A percentile compares a stretch with the other conserved stretches of the same genome.
These are phyloP conservation scores for Tetrax tetrax DNA, from an alignment of 2,113 vertebrate species.

Conservation along the genomic window DNA sequence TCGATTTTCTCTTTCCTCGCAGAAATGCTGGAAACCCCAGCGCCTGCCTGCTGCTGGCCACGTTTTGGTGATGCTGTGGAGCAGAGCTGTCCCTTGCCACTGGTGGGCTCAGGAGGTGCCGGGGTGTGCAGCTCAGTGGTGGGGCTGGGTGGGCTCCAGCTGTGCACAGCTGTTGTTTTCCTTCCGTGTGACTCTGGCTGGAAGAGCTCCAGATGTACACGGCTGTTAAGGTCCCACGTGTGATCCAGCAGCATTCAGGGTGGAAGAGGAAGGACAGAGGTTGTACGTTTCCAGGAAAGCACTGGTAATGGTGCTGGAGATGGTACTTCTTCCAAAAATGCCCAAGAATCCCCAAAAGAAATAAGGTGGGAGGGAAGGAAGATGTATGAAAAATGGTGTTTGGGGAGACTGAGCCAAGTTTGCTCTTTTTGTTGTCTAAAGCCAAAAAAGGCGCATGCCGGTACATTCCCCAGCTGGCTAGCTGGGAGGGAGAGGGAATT, in stretches of 20 bases:
- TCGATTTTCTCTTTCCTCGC: not conserved
- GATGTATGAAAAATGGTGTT: not conserved
- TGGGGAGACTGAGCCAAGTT: not conserved
- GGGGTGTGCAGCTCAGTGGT: fast-evolving
- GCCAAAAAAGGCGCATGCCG: not conserved
- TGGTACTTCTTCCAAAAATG: not conserved
- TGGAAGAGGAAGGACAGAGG: not conserved
- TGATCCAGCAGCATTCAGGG: not conserved
- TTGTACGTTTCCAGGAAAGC: not conserved
- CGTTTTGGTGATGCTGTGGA: fast-evolving
- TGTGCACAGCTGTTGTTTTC: not conserved
- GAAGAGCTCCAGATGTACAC: not conserved
- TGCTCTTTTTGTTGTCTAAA: not conserved
- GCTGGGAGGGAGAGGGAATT: not conserved
- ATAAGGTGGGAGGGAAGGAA: not conserved
- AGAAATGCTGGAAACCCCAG: not conserved
- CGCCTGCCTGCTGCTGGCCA: not conserved
- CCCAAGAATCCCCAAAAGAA: not conserved
- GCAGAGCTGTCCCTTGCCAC: not conserved
- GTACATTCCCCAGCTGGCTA: not conserved
- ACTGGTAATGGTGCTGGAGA: not conserved
- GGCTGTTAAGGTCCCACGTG: fast-evolving
- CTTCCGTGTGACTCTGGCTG: fast-evolving
- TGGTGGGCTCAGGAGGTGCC: not conserved
- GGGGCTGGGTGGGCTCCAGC: not conserved